A percentile compares a stretch with the other conserved stretches of the same genome.
These are phyloP conservation scores for Psilopsiagon aurifrons DNA, from an alignment of 2,113 vertebrate species.

Conservation along the genomic window DNA sequence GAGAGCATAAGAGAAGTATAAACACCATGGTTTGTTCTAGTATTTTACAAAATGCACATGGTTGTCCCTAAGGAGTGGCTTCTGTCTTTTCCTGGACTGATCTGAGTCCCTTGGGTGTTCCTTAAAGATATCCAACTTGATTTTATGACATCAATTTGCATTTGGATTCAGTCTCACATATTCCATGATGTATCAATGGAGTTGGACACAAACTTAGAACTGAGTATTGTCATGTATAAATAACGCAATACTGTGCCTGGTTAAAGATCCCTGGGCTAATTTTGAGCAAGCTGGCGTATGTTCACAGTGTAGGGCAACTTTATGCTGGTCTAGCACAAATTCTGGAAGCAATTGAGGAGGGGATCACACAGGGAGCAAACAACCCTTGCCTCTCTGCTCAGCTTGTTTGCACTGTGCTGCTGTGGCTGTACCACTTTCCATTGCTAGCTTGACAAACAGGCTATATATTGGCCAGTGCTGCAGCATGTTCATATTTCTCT, in stretches of 20 bases:
- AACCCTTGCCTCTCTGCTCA: neutral
- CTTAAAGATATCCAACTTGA: neutral
- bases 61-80: neutral
- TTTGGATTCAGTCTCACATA: neutral
- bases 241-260: neutral
- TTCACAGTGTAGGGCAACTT: neutral
- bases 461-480: neutral
- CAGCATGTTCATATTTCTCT: neutral
- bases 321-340: neutral
- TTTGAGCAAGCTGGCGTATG: neutral
- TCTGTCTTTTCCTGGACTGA: neutral
- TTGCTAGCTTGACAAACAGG: neutral
- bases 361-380: neutral
- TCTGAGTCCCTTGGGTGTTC: neutral
- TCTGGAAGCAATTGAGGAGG: neutral
- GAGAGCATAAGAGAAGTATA: neutral
- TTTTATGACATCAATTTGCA: neutral
- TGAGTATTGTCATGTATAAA: neutral
- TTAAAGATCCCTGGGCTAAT: neutral
- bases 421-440: neutral
- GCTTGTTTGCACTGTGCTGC: neutral
- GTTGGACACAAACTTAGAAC: neutral
- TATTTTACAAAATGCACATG: neutral
- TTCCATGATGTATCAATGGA: neutral
- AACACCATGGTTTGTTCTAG: rapidly evolving